Conservation (phyloP, 2,888 invertebrate species). For the Lasius platythorax region DNA sequence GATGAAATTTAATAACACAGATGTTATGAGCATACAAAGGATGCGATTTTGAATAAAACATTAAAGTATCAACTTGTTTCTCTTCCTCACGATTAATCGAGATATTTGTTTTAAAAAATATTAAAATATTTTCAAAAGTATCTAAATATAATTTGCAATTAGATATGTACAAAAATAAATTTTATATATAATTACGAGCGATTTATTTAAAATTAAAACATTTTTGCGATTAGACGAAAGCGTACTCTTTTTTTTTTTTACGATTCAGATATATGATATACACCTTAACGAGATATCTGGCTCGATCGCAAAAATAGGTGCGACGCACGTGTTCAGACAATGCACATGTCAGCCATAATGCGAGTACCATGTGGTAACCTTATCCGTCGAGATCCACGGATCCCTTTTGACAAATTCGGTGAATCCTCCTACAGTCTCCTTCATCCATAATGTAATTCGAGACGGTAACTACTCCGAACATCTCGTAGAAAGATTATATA, state of each 20-base stretch:
- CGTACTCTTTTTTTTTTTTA: background rate
- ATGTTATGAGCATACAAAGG: background rate
- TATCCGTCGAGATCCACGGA: slow-evolving; percentile 66
- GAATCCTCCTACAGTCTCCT: slow-evolving; percentile 70
- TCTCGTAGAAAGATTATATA: slow-evolving; percentile 67
- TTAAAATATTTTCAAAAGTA: background rate
- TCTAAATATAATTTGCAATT: background rate
- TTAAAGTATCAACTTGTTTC: background rate
- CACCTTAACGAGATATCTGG: slow-evolving; percentile 26
- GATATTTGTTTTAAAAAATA: too few species aligned
- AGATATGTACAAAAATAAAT: background rate
- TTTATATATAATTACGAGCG: background rate
- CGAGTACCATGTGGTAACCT: slow-evolving; percentile 62
- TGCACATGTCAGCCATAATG: slow-evolving; percentile 46
- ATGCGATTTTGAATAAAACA: background rate
- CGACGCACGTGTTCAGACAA: slow-evolving; percentile 65
- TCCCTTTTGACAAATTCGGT: slow-evolving; percentile 73
- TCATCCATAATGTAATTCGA: slow-evolving; percentile 77
- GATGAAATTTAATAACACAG: background rate
- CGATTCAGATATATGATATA: background rate
- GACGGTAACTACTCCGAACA: slow-evolving; percentile 70
- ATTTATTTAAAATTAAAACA: background rate
- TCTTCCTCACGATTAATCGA: background rate
- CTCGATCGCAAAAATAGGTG: slow-evolving; percentile 38
- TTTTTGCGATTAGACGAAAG: background rate